Base-by-base conservation (phyloP, 2,113 vertebrate species). In the Eurypyga helias region DNA sequence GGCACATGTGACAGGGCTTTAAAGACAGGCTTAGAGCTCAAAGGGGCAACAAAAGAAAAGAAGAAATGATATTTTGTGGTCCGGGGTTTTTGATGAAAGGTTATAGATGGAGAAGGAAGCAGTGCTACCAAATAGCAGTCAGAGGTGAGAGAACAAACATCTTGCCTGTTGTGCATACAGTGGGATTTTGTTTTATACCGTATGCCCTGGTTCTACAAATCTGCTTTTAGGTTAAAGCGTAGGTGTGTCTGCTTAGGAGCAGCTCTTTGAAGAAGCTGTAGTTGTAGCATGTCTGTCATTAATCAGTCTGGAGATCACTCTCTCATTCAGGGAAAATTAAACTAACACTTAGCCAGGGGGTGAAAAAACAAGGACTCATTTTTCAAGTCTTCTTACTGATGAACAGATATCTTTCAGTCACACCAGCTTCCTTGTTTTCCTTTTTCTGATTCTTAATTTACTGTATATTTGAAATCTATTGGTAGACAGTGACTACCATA, bases 251-350 rank as follows among this genome's bases (percentile, higher is more conserved):
- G 89, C 52, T 93, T 28, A 88, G 51, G n/a, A 62, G 48, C 71
- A 86, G 25, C 46, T 67, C 65, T 93, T 85, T 86, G 85, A 71
- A 84, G 45, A 77, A 87, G 31, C 58, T 26, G 72, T 90, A 73
- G 76, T 46, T 79, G 43, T 65, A 96, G 6, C 36, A 48, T 7
- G 25, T 86, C 87, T 95, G 54, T 82, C 66, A 76, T 91, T 88
- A 93, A 93, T 94, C 95, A 92, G 65, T 38, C 31, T 77, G 73
- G 28, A 73, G 29, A 94, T 71, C 34, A 60, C 70, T 92, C 51
- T 65, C 57, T 29, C 49, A 84, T 73, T 58, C n/a, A 46, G 21
- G 34, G 28, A 77, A 90, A 83, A 83, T 26, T 7, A 93, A 92
- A 66, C 31, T 13, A 96, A 60, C 31, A 61, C 23, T 82, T 72